Conservation (phyloP, 2,888 invertebrate species). For the Drosophila setosimentum region DNA sequence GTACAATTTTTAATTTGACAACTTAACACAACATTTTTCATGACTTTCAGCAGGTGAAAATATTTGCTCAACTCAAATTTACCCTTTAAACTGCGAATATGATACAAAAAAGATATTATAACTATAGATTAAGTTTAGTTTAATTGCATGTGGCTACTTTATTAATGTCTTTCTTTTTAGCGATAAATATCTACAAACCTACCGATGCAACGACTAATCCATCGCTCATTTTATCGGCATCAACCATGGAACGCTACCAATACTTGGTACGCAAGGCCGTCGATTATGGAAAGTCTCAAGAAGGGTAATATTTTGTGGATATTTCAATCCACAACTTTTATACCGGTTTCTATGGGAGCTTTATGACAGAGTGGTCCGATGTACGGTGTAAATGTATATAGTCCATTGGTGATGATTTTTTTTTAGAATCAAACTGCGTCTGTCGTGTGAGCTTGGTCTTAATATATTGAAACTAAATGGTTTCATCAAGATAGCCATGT, state of each 20-base stretch:
- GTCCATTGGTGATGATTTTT: background rate
- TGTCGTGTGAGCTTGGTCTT: background rate
- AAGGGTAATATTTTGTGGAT: slow-evolving; percentile 85
- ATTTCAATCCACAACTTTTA: background rate
- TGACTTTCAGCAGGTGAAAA: background rate
- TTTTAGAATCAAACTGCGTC: background rate
- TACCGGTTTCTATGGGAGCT: background rate
- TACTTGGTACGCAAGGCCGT: slow-evolving; percentile 96
- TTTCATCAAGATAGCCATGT: background rate
- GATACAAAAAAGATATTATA: background rate
- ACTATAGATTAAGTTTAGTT: background rate
- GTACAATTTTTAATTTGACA: background rate
- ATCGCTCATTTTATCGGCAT: slow-evolving; percentile 97
- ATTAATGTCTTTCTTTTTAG: slow-evolving; percentile 86
- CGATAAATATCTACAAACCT: slow-evolving; percentile 98
- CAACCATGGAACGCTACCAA: slow-evolving; percentile 97
- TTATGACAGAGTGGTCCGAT: background rate
- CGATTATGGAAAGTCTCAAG: slow-evolving; percentile 91
- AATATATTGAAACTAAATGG: background rate
- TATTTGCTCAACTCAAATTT: background rate
- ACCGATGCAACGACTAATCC: slow-evolving; percentile 99
- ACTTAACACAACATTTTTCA: background rate
- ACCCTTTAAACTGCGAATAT: background rate
- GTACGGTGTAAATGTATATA: background rate
- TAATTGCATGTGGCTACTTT: background rate